phyloP scores from a whole-genome alignment of 2,797 vertebrate genomes.

The Mionectes olivaceus region DNA sequence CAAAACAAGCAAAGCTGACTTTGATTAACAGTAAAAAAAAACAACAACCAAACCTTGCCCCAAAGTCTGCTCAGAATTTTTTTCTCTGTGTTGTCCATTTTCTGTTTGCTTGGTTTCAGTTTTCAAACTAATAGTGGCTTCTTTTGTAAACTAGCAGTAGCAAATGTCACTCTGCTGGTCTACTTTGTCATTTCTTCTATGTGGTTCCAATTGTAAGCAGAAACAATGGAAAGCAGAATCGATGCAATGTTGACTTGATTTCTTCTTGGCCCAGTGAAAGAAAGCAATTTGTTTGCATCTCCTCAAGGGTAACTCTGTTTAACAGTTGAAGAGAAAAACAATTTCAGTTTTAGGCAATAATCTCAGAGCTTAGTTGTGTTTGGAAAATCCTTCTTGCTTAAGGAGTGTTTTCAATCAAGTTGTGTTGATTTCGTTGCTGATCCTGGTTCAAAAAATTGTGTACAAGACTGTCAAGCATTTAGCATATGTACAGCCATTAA shows the following conservation, averaged over 20 bases:
- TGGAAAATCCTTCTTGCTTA: background rate
- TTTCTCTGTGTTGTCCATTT: background rate
- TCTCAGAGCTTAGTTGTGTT: background rate
- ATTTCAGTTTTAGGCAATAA: background rate
- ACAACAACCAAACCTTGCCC: background rate
- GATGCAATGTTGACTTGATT: background rate
- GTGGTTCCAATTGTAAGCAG: background rate
- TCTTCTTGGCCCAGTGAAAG: background rate
- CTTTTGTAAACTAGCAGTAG: background rate
- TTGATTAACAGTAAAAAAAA: background rate
- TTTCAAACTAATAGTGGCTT: background rate
- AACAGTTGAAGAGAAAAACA: background rate
- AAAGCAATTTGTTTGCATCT: background rate
- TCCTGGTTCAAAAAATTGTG: background rate
- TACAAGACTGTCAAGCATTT: background rate
- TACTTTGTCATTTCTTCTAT: background rate
- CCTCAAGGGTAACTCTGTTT: background rate
- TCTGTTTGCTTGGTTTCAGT: background rate
- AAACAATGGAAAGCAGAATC: conserved; percentile 33
- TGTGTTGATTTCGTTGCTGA: background rate
- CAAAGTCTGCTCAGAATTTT: background rate
- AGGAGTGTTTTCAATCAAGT: background rate
- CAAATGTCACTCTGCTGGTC: background rate
- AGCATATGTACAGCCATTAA: background rate
- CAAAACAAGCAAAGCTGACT: background rate